phyloP scores from a whole-genome alignment of 2,888 invertebrate genomes.

The Orthonevra nobilis region DNA sequence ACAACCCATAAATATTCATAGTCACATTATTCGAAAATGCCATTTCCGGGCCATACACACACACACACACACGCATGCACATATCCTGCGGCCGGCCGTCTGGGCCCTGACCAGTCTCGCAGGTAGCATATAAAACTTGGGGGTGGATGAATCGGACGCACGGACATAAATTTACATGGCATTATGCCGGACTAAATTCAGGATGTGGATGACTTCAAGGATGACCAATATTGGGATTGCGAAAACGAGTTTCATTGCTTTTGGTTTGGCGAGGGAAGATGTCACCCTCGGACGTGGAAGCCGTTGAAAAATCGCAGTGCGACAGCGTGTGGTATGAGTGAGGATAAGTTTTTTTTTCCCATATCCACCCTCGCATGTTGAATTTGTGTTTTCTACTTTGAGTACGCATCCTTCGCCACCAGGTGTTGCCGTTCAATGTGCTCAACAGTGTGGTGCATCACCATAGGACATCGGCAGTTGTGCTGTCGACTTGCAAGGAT shows the following conservation, averaged over 20 bases:
- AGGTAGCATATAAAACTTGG: conserved; percentile 45
- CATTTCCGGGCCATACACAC: conserved; percentile 54
- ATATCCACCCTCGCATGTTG: conserved; percentile 65
- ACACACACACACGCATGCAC: not conserved
- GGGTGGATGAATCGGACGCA: conserved; percentile 54
- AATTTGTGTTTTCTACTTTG: conserved; percentile 7
- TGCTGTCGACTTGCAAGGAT: conserved; percentile 20
- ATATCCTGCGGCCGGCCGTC: not conserved
- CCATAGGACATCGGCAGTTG: conserved; percentile 65
- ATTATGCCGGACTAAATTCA: conserved; percentile 63
- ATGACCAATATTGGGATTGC: conserved; percentile 21
- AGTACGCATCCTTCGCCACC: conserved; percentile 51
- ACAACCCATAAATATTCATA: conserved; percentile 70
- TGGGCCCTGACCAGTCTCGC: not conserved
- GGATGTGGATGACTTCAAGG: conserved; percentile 44
- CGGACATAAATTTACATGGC: conserved; percentile 69
- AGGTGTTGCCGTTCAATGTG: conserved; percentile 46
- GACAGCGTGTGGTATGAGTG: conserved; percentile 34
- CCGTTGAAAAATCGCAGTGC: conserved; percentile 55
- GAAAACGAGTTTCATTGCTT: conserved; percentile 11
- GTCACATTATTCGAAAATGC: conserved; percentile 68
- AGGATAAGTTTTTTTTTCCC: conserved; percentile 43
- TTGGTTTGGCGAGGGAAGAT: conserved; percentile 36
- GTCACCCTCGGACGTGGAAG: conserved; percentile 20
- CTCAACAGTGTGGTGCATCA: conserved; percentile 51